Base-by-base conservation (phyloP, 2,888 invertebrate genomes). In the Hypomecis punctinalis region DNA sequence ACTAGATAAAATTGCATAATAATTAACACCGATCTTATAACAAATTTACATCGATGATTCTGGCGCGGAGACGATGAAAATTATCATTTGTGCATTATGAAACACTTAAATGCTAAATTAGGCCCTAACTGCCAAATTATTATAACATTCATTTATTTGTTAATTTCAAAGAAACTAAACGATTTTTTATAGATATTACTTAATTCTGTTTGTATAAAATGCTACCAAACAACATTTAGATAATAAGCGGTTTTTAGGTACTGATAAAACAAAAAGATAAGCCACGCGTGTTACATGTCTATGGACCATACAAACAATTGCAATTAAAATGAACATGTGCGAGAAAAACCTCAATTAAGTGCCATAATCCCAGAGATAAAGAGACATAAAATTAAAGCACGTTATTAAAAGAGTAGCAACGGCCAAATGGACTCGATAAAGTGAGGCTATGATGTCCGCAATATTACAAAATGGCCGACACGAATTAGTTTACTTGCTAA, bases 361-460 rank as follows among this genome's bases (percentile, higher is more conserved):
- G 75, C 79, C 77, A 79, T 85, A 88, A 88, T 82, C 80, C 78
- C 75, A 72, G 80, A 85, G 85, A 88, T 88, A 88, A 84, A 82
- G 81, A 84, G 84, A 84, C 86, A 87, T 91, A 86, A 91, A 89
- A 89, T 86, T 89, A 85, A 91, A 91, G 85, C 80, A 88, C 82
- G 86, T 80, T 89, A 88, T 90, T 89, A 90, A 90, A 90, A 89
- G 84, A 86, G 84, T 81, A 85, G 85, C 82, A 81, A 79, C 78
- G 77, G 88, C 88, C 90, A 89, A 91, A 91, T 89, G 87, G 84
- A 82, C 81, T 82, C 84, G 79, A 86, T 89, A 88, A 89, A 89
- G 82, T 80, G 79, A 84, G 81, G 86, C 81, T 88, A 86, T 88
- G 84, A 85, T 83, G 85, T 78, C 80, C 81, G 83, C 81, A 82